Conservation (phyloP, 1,140 invertebrate genomes). For the Idris sp. region DNA sequence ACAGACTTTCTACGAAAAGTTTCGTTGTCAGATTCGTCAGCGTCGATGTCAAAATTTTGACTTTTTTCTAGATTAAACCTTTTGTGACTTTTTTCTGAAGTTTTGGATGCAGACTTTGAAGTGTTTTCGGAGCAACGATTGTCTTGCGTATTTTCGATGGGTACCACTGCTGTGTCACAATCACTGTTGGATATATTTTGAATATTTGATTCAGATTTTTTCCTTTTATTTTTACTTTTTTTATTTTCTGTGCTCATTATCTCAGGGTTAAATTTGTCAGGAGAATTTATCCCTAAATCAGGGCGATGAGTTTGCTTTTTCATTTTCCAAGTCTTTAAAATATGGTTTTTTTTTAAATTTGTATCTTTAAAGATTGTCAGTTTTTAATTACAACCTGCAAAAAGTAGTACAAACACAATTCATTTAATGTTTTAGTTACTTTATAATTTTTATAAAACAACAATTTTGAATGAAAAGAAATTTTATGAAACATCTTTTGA, state of each 20-base stretch:
- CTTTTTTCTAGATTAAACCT: constrained; percentile 12
- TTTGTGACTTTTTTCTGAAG: background rate
- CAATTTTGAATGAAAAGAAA: too few relatives aligned
- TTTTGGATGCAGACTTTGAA: background rate
- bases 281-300: constrained; percentile 22
- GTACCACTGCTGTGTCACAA: constrained; percentile 14
- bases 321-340: constrained; percentile 21
- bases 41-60: constrained; percentile 31
- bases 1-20: constrained; percentile 44
- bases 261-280: constrained; percentile 25
- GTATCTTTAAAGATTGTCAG: constrained; percentile 12
- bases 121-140: constrained; percentile 11
- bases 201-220: background rate
- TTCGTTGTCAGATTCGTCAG: constrained; percentile 38
- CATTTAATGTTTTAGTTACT: too few relatives aligned
- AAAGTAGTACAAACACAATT: too few relatives aligned
- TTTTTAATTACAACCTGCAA: constrained; percentile 11
- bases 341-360: background rate
- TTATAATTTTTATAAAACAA: background rate
- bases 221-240: constrained; percentile 3
- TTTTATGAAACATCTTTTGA: too few relatives aligned
- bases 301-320: constrained; percentile 4
- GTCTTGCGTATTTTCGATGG: constrained; percentile 13
- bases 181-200: constrained; percentile 22
- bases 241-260: constrained; percentile 20